Evolutionary conservation across 2,113 vertebrate genomes (phyloP).

Genomic region (Carettochelys insculpta): DNA sequence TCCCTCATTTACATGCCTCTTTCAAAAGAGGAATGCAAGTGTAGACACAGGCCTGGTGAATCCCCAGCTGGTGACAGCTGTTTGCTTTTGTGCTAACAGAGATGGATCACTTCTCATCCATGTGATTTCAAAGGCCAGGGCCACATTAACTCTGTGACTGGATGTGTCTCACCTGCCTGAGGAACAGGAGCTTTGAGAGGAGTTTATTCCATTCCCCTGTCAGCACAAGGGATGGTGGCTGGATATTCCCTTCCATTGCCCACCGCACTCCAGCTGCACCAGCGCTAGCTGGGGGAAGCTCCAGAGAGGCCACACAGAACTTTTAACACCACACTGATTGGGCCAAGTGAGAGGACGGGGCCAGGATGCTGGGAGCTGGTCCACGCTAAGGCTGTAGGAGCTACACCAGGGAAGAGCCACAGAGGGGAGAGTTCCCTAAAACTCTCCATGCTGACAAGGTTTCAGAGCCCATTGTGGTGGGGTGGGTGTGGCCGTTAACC

Average conservation of each 20-base stretch:
- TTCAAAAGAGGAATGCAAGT: no score
- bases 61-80: accelerated
- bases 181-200: not conserved
- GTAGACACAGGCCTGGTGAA: no score
- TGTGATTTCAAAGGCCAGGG: not conserved
- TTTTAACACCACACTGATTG: not conserved
- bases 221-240: not conserved
- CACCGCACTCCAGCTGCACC: not conserved
- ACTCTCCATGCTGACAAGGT: not conserved
- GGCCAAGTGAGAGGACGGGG: not conserved
- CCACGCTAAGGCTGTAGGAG: not conserved
- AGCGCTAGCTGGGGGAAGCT: not conserved
- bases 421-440: not conserved
- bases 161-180: not conserved
- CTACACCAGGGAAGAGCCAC: not conserved
- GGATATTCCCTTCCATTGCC: not conserved
- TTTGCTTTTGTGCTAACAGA: not conserved
- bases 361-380: not conserved
- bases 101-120: not conserved
- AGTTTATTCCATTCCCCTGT: not conserved
- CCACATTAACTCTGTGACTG: not conserved
- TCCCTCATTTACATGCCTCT: no score
- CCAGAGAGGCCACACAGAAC: not conserved
- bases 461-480: accelerated
- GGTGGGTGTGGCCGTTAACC: no score